phyloP scores from a whole-genome alignment of 2,113 vertebrate species.

The Ceuthmochares aereus region DNA sequence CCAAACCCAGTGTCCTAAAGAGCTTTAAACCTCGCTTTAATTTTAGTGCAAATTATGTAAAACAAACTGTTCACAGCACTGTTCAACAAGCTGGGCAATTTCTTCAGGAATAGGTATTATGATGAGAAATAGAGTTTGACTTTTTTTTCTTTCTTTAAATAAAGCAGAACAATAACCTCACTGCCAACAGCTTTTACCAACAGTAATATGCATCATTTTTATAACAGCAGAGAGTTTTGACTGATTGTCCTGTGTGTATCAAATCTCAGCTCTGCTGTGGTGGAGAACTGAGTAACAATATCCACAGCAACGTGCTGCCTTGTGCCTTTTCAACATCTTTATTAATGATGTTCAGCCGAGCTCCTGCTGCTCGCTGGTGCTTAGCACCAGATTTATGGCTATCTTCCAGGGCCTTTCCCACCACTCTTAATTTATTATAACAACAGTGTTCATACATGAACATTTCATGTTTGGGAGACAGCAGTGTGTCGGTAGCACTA shows the following conservation, averaged over 20 bases:
- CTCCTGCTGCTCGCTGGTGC: not conserved
- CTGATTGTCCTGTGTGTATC: not conserved
- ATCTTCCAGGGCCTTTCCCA: not conserved
- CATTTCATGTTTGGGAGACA: fast-evolving
- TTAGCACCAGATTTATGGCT: slow-evolving; percentile 35
- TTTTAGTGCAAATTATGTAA: not conserved
- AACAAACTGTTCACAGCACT: not conserved
- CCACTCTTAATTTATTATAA: not conserved
- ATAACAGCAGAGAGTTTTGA: not conserved
- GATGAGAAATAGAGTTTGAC: not conserved
- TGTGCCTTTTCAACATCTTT: slow-evolving; percentile 22
- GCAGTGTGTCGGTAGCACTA: fast-evolving
- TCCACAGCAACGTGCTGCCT: not conserved
- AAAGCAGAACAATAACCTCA: not conserved
- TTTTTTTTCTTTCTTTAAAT: not conserved
- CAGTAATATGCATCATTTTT: not conserved
- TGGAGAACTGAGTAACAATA: not conserved
- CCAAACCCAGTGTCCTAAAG: not conserved
- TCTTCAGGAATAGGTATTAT: not conserved
- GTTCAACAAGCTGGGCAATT: not conserved
- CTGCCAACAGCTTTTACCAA: not conserved
- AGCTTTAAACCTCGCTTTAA: slow-evolving; percentile 10
- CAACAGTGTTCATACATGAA: not conserved
- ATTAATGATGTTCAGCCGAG: slow-evolving; percentile 11
- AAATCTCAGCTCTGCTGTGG: slow-evolving; percentile 13